Conservation (phyloP, 92 coral and sea anemone species). For the Umimayanthus kanabou region DNA sequence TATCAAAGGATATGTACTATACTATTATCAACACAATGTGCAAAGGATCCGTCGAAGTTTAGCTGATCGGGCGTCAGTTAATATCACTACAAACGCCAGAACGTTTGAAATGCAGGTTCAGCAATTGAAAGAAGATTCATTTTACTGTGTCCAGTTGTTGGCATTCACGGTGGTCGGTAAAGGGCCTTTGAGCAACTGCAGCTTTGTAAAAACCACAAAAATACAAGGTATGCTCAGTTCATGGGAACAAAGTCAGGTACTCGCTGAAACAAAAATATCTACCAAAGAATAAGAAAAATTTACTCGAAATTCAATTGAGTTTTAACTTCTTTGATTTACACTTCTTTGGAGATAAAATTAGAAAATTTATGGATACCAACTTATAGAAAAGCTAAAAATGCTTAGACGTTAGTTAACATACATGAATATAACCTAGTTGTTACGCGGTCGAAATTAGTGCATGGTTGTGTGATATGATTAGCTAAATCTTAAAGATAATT, state of each 20-base stretch:
- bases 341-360: too few relatives aligned
- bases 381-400: too few relatives aligned
- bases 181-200: slow-evolving; percentile 61
- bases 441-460: too few relatives aligned
- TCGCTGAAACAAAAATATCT: too few relatives aligned
- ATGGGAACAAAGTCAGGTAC: neutral
- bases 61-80: neutral
- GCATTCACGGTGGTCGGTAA: slow-evolving; percentile 68
- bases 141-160: slow-evolving; percentile 55
- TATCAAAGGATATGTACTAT: slow-evolving; percentile 61
- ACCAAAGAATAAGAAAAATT: too few relatives aligned
- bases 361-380: too few relatives aligned
- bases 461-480: too few relatives aligned
- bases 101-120: neutral
- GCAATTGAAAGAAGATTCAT: slow-evolving; percentile 26
- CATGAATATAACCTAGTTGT: too few relatives aligned
- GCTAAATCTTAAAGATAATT: too few relatives aligned
- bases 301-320: too few relatives aligned
- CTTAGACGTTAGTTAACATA: too few relatives aligned
- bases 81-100: slow-evolving; percentile 1
- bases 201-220: neutral
- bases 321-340: too few relatives aligned
- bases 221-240: neutral
- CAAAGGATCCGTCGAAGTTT: neutral
- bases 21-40: neutral